These are phyloP conservation scores for Ciona savignyi DNA, from an alignment of 23 tunicate genomes.

Conservation along the genomic window DNA sequence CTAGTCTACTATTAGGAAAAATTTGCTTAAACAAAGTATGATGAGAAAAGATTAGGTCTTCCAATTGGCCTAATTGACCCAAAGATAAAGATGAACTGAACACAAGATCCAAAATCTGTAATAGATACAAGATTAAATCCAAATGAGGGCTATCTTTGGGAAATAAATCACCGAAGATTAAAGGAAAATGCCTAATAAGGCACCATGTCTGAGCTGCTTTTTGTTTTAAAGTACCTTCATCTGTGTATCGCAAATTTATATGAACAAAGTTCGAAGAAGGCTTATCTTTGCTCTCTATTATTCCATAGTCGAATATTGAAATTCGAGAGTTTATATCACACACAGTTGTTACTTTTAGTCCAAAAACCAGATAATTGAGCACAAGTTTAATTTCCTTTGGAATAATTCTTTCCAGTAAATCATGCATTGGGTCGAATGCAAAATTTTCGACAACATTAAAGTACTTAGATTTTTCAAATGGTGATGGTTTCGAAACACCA, in stretches of 20 bases:
- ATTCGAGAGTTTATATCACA: slow-evolving; percentile 8
- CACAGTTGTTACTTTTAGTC: neutral
- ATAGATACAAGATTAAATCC: slow-evolving; percentile 18
- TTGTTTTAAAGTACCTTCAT: slow-evolving; percentile 10
- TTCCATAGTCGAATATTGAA: slow-evolving; percentile 17
- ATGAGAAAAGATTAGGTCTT: slow-evolving; percentile 13
- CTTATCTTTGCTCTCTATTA: slow-evolving; percentile 7
- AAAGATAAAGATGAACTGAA: slow-evolving; percentile 9
- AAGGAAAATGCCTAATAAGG: slow-evolving; percentile 20
- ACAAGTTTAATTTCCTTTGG: slow-evolving; percentile 22
- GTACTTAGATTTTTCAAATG: slow-evolving; percentile 10
- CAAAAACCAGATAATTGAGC: slow-evolving; percentile 12
- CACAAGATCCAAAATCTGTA: slow-evolving; percentile 27
- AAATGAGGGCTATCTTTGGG: slow-evolving; percentile 11
- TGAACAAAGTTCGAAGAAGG: slow-evolving; percentile 24
- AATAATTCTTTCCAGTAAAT: slow-evolving; percentile 15
- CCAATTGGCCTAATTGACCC: slow-evolving; percentile 11
- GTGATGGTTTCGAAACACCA: slow-evolving; percentile 14
- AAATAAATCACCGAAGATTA: slow-evolving; percentile 18
- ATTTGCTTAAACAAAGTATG: slow-evolving; percentile 7
- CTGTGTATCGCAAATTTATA: slow-evolving; percentile 1
- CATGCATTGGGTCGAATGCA: slow-evolving; percentile 25
- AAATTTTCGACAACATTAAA: slow-evolving; percentile 13
- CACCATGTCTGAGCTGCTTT: slow-evolving; percentile 27
- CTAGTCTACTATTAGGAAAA: slow-evolving; percentile 11